Base-by-base conservation (phyloP, 1,140 invertebrate genomes). In the Bombus turneri region DNA sequence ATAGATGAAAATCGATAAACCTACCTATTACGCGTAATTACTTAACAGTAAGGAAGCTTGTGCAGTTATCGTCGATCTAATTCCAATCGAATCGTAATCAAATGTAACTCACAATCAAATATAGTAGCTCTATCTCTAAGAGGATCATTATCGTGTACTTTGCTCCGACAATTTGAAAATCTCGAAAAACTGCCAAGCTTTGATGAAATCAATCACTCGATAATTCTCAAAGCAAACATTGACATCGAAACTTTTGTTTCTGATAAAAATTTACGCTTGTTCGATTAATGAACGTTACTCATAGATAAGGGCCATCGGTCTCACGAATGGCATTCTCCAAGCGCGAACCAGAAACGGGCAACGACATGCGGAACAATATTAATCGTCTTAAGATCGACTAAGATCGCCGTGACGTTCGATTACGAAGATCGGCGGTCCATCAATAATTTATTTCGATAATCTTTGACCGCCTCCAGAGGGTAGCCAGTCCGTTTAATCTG, bases 361-460 rank as follows among this genome's bases (percentile, higher is more conserved):
- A 22, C 10, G 5, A 41, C 5, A 1, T 13, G 43, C 1, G 12
- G 9, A 68, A 41, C 5, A 6, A 72, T 22, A 0, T n/a, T 34
- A 9, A 25, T 64, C 41, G 25, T 18, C 10, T 5, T 22, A 18
- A 2, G 18, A 34, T 15, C n/a, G 69, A 18, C 12, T 25, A 1
- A n/a, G 28, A 73, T 79, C 34, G 18, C 12, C 13, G 22, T 34
- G 15, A 31, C 57, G 28, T n/a, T 64, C 37, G 64, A 43, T 69
- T 37, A 83, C 15, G 28, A 68, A 57, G 81, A 83, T 66, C 53
- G 22, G n/a, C 39, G 57, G 28, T 0, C 25, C n/a, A 72, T 64
- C 37, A 31, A 82, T 75, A 72, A 82, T 86, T 74, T 75, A 81
- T 82, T 85, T 85, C 83, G 39, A 80, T 85, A 80, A 85, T 80